Base-by-base conservation (phyloP, 1,140 invertebrate genomes). In the Solen grandis region DNA sequence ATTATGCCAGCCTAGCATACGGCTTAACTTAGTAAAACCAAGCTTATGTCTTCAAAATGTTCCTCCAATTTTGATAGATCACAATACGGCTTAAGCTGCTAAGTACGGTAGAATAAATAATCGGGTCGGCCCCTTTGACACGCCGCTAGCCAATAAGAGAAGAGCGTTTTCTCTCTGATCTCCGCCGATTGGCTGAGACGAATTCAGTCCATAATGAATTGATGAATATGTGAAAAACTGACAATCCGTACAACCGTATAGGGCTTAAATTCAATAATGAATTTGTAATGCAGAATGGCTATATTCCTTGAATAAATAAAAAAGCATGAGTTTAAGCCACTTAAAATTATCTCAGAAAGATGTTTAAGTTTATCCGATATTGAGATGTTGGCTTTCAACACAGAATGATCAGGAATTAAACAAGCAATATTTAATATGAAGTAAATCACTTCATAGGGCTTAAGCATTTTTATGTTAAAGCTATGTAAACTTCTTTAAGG, bases 1-100 rank as follows among this genome's bases (percentile, higher is more conserved):
- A 78, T 78, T 68, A 57, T 35, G 35, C 29, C 29, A 54, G 65
- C 54, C 75, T 54, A 31, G 63, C 68, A 69, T 31, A 69, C 38
- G 54, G 75, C 75, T 78, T 78, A 78, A 46, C 27, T 66, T 35
- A 66, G 63, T 66, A 66, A 66, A 66, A 66, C 29, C 35, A 69
- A 78, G 75, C 75, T 78, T 78, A 78, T 78, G 75, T 78, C 75
- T 78, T 78, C 75, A 78, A 78, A 78, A 78, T 69, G 75, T 78
- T 78, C 35, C 75, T 59, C 68, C 73, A 65, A 66, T 78, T 78
- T 78, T 78, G 75, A 78, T 78, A 78, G 75, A 78, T 78, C 55
- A 66, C 63, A 66, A 55, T 68, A 29, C 57, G 75, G 65, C 38
- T 69, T 66, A 78, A 69, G 65, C 75, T 22, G 16, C 63, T 78